Evolutionary conservation across 2,113 vertebrate genomes (phyloP), one percentile per base, ranked within the genome.

Genomic region (Cacatua alba): DNA sequence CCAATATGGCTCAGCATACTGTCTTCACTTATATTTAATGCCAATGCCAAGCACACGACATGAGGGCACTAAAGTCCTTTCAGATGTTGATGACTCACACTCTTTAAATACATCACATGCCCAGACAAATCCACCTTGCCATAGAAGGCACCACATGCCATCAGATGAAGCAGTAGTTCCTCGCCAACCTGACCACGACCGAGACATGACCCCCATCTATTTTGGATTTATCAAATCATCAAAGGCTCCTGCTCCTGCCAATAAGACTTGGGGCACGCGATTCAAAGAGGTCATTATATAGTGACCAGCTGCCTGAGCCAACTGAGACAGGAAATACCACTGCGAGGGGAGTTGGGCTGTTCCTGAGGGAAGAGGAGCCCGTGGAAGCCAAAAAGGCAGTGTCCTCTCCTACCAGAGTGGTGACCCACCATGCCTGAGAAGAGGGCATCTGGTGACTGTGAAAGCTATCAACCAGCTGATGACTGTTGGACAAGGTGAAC

Each of bases 141-240:
- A 77, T 46, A 95, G 91, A 97, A 96, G 90, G 87, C 81, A 87
- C 82, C 84, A 93, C 85, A 96, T 92, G 67, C 84, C 93, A 74
- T 72, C 59, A 90, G 52, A 85, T 62, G 87, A 90, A 95, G 53
- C 82, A 97, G 94, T 92, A 90, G 82, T 90, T 90, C 89, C 90
- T 72, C 79, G 67, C 62, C 70, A 96, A 89, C 90, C 78, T 94
- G 78, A 89, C 48, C 49, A 84, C 41, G 91, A 92, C 90, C 7
- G 3, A 10, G 3, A 91, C 82, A 62, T 92, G 83, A 95, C 83
- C 81, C 77, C 84, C 74, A 89, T 89, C 94, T 96, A 95, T 95
- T 97, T 95, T 79, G 74, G 91, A 84, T 91, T 95, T 92, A 95
- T 87, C 86, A 91, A 95, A 89, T 87, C 95, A 97, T 78, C 86